Conservation (phyloP, 92 coral and sea anemone species). For the Parazoanthus atlanticus region DNA sequence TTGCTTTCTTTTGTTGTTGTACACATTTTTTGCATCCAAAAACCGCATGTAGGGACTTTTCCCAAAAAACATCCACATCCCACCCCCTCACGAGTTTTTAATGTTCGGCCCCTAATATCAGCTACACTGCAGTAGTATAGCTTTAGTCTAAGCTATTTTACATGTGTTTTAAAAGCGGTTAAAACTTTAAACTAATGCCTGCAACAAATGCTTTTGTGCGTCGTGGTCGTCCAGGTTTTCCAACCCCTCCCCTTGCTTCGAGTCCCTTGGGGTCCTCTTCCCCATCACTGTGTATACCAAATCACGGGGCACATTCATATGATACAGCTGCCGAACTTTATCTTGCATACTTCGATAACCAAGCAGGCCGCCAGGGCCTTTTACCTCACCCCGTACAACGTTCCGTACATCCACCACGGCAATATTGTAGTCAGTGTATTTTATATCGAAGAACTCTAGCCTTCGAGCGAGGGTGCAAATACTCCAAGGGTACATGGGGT, state of each 20-base stretch:
- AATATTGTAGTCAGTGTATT: conserved; percentile 21
- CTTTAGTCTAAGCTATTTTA: conserved; percentile 3
- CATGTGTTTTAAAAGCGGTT: conserved; percentile 7
- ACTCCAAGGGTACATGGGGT: conserved; percentile 13
- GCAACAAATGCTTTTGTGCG: conserved; percentile 27
- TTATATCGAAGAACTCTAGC: conserved; percentile 1
- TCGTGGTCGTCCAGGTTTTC: conserved; percentile 29
- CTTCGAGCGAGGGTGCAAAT: neutral
- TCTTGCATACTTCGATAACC: conserved; percentile 44
- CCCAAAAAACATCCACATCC: conserved; percentile 4
- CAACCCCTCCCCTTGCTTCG: conserved; percentile 38
- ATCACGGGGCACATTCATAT: conserved; percentile 25
- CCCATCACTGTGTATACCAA: conserved; percentile 30
- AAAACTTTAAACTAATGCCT: conserved; percentile 39
- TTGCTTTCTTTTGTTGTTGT: conserved; percentile 11
- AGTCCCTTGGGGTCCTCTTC: conserved; percentile 17
- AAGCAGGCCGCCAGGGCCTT: conserved; percentile 48
- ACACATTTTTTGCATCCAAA: neutral
- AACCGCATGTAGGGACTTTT: conserved; percentile 3
- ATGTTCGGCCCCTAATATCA: conserved; percentile 2
- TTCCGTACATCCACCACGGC: neutral
- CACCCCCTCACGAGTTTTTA: conserved; percentile 2
- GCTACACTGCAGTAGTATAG: conserved; percentile 4
- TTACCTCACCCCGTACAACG: conserved; percentile 24
- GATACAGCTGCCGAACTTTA: conserved; percentile 17